A percentile compares a stretch with the other conserved stretches of the same genome.
Evolutionary conservation across 2,797 vertebrate species (phyloP).

Genomic region (Lepidocolaptes lacrymiger): DNA sequence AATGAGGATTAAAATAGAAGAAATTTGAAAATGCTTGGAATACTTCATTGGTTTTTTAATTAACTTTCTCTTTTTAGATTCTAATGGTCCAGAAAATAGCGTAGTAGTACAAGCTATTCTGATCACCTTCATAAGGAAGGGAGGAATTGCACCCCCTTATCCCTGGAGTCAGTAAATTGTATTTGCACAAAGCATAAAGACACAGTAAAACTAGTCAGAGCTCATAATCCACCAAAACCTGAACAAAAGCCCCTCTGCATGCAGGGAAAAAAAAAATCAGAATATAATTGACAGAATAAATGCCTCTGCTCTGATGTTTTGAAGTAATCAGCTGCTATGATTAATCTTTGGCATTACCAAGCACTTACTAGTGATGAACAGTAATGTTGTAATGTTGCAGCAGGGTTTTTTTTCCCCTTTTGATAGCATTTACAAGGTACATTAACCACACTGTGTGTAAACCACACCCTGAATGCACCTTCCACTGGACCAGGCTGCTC

Average conservation of each 20-base stretch:
- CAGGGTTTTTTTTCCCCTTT: not conserved
- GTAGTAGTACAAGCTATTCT: not conserved
- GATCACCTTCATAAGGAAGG: not conserved
- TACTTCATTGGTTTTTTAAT: not conserved
- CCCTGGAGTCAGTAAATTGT: not conserved
- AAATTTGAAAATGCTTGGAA: not conserved
- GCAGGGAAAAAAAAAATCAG: not conserved
- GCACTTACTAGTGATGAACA: not conserved
- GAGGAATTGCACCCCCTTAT: not conserved
- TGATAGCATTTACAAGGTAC: fast-evolving
- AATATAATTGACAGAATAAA: not conserved
- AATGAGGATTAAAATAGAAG: not conserved
- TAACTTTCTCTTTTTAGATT: not conserved
- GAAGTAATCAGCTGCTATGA: not conserved
- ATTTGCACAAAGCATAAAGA: not conserved
- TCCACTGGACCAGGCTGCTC: not conserved
- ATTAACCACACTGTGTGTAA: not conserved
- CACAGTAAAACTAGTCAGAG: not conserved
- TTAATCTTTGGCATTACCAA: not conserved
- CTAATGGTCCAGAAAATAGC: not conserved
- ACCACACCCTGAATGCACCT: not conserved
- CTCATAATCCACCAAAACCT: not conserved
- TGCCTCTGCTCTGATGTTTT: not conserved
- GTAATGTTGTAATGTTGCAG: not conserved
- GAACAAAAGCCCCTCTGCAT: not conserved